Conservation (phyloP, 1,140 invertebrate genomes). For the Drosophila murphyi region DNA sequence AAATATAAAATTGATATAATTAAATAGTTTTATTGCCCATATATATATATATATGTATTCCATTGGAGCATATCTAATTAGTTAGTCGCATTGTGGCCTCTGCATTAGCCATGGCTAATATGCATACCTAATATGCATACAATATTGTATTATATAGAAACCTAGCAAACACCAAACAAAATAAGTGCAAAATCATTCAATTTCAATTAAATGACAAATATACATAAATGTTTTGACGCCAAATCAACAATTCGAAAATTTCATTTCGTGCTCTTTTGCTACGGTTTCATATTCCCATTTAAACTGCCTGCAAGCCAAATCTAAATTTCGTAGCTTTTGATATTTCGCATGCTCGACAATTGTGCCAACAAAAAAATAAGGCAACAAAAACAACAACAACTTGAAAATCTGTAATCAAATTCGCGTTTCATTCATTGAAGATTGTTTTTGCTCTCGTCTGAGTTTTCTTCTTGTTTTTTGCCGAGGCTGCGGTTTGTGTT, state of each 20-base stretch:
- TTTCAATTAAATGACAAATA: conserved; percentile 79
- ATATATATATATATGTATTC: background rate
- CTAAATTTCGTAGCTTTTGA: conserved; percentile 53
- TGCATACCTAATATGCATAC: conserved; percentile 40
- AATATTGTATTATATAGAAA: conserved; percentile 37
- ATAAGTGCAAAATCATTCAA: conserved; percentile 77
- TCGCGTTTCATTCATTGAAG: conserved; percentile 69
- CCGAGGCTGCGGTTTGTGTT: conserved; percentile 11
- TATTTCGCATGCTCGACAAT: conserved; percentile 67
- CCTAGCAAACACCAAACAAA: background rate
- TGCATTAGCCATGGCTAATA: conserved; percentile 43
- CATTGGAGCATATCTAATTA: conserved; percentile 4
- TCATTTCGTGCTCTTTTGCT: conserved; percentile 53
- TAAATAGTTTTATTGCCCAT: too few relatives aligned
- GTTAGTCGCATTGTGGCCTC: conserved; percentile 36
- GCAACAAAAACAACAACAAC: conserved; percentile 35
- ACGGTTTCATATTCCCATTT: conserved; percentile 53
- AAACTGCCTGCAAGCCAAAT: conserved; percentile 37
- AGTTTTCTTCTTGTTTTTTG: conserved; percentile 10
- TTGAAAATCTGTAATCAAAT: conserved; percentile 41
- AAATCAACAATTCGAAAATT: conserved; percentile 74
- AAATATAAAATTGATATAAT: too few relatives aligned
- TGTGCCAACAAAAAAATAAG: background rate
- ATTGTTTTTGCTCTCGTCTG: conserved; percentile 50
- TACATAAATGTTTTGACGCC: conserved; percentile 79